Conservation (phyloP, 1,140 invertebrate genomes). For the Atopsyche davidsoni region DNA sequence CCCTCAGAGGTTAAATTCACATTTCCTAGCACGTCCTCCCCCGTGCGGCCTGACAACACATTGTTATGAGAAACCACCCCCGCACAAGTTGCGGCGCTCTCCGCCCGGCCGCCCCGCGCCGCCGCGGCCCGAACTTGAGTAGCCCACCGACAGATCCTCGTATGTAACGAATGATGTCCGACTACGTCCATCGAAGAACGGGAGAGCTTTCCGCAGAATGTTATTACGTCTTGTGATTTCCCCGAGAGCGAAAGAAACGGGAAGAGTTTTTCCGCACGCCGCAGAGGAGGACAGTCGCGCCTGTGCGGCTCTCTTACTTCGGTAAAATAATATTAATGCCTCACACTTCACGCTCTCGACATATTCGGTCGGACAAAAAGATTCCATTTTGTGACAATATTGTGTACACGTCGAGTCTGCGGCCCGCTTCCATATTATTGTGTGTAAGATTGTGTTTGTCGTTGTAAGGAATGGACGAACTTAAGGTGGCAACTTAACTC, state of each 20-base stretch:
- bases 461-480: slow-evolving; percentile 4
- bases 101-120: neutral
- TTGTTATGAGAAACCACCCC: neutral
- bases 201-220: neutral
- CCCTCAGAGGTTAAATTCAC: too few relatives aligned
- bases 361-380: slow-evolving; percentile 28
- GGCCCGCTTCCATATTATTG: slow-evolving; percentile 28
- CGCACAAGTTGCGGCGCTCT: slow-evolving; percentile 1
- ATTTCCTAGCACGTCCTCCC: too few relatives aligned
- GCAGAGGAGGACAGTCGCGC: neutral
- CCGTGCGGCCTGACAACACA: too few relatives aligned
- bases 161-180: slow-evolving; percentile 1
- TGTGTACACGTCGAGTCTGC: slow-evolving; percentile 29
- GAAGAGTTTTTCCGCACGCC: neutral
- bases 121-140: neutral
- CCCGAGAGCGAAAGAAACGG: neutral
- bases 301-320: neutral
- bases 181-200: neutral
- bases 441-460: slow-evolving; percentile 25
- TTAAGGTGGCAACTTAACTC: slow-evolving; percentile 14
- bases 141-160: neutral
- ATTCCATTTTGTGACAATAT: slow-evolving; percentile 32
- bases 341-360: neutral
- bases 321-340: slow-evolving; percentile 7
- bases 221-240: neutral